Evolutionary conservation across 2,113 vertebrate species (phyloP).

Genomic region (Seriola rivoliana): DNA sequence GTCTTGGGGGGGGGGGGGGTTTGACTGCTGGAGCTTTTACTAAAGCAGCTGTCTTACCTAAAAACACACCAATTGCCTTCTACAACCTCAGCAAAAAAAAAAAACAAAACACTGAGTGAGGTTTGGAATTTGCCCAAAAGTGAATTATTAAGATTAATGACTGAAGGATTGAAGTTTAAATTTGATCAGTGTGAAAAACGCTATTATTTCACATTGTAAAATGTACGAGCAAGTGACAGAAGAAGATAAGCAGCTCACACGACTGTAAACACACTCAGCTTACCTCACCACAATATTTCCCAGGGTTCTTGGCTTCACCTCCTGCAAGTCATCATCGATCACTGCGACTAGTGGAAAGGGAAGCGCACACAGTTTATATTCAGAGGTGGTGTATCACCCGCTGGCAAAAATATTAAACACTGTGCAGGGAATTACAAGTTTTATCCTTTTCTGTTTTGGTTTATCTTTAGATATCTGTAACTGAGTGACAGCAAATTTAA

Average conservation of each 20-base stretch:
- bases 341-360: constrained; percentile 87
- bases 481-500: not conserved
- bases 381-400: constrained; percentile 3
- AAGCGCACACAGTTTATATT: constrained; percentile 29
- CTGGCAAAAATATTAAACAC: constrained; percentile 8
- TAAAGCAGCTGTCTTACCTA: not conserved
- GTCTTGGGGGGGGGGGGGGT: not conserved
- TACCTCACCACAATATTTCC: constrained; percentile 98
- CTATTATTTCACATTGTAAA: not conserved
- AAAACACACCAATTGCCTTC: not conserved
- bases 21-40: not conserved
- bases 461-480: not conserved
- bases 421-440: constrained; percentile 21
- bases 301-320: constrained; percentile 87
- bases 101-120: not conserved
- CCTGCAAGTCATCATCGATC: constrained; percentile 91
- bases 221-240: constrained; percentile 5
- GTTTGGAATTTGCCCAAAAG: not conserved
- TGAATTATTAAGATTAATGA: constrained; percentile 8
- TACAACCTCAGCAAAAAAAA: not conserved
- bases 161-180: not conserved
- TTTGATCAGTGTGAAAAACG: not conserved
- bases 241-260: not conserved
- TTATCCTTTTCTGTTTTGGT: not conserved
- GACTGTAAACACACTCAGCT: constrained; percentile 63